phyloP scores from a whole-genome alignment of 2,888 invertebrate species.

The Plusia festucae region DNA sequence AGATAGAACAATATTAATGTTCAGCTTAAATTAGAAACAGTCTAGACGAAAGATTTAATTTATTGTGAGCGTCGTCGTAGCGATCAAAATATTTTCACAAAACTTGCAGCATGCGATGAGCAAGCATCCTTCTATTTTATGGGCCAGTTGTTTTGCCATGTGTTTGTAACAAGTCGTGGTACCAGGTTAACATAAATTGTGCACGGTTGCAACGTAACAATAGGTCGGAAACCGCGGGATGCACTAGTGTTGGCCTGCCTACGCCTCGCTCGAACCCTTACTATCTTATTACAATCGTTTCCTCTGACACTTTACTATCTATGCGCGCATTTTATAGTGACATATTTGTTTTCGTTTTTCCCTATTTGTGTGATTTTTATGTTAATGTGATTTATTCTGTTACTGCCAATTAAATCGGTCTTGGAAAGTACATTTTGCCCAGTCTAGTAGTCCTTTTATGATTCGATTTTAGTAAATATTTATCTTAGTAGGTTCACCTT shows the following conservation, averaged over 20 bases:
- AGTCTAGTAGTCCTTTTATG: not conserved
- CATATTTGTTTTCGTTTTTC: slow-evolving; percentile 64
- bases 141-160: slow-evolving; percentile 47
- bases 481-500: slow-evolving; percentile 32
- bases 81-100: slow-evolving; percentile 20
- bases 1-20: not conserved
- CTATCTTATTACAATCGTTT: slow-evolving; percentile 84
- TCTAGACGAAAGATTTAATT: slow-evolving; percentile 8
- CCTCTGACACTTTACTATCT: slow-evolving; percentile 83
- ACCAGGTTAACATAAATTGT: slow-evolving; percentile 77
- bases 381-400: slow-evolving; percentile 22
- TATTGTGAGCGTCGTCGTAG: slow-evolving; percentile 13
- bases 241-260: slow-evolving; percentile 62
- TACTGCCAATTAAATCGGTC: not conserved
- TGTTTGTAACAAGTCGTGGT: slow-evolving; percentile 52
- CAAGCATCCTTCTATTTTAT: slow-evolving; percentile 49
- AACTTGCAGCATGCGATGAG: slow-evolving; percentile 10
- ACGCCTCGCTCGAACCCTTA: slow-evolving; percentile 65
- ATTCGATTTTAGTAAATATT: not conserved
- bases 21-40: not conserved
- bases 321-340: slow-evolving; percentile 77
- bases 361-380: slow-evolving; percentile 28
- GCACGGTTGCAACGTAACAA: slow-evolving; percentile 76
- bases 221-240: slow-evolving; percentile 72
- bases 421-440: not conserved